A percentile compares a stretch with the other conserved stretches of the same genome.
phyloP scores from a whole-genome alignment of 2,888 invertebrate species.

The Caenorhabditis doughertyi region DNA sequence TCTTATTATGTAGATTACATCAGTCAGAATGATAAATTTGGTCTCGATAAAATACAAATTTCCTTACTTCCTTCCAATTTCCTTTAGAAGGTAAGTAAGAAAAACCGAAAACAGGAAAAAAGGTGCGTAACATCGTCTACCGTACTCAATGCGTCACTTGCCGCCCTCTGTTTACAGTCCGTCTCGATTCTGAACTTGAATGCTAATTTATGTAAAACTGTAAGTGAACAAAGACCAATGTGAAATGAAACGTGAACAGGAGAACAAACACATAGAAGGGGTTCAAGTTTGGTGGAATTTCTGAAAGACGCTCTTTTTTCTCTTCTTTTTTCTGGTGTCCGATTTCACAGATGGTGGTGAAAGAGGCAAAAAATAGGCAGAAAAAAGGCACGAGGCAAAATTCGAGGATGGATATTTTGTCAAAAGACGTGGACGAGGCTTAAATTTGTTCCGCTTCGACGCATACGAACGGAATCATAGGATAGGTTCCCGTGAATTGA shows the following conservation, averaged over 20 bases:
- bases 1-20: background rate
- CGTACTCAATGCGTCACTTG: background rate
- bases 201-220: slow-evolving; percentile 22
- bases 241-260: slow-evolving; percentile 16
- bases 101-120: no score
- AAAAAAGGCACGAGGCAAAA: slow-evolving; percentile 16
- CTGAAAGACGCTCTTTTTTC: slow-evolving; percentile 14
- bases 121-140: no score
- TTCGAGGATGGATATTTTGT: slow-evolving; percentile 43
- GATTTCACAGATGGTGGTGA: slow-evolving; percentile 21
- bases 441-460: slow-evolving; percentile 43
- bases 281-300: slow-evolving; percentile 38
- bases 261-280: slow-evolving; percentile 26
- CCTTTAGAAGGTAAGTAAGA: no score
- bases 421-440: slow-evolving; percentile 9
- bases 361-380: slow-evolving; percentile 21
- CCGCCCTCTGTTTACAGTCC: background rate
- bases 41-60: background rate
- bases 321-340: slow-evolving; percentile 49
- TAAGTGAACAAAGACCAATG: slow-evolving; percentile 24
- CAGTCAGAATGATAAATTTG: slow-evolving; percentile 1
- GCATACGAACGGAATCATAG: slow-evolving; percentile 48
- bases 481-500: slow-evolving; percentile 4
- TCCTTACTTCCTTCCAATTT: background rate
- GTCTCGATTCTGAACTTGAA: background rate